Evolutionary conservation across 1,140 invertebrate genomes (phyloP), one percentile per base, ranked within the genome.

Genomic region (Rhopalosiphum padi): DNA sequence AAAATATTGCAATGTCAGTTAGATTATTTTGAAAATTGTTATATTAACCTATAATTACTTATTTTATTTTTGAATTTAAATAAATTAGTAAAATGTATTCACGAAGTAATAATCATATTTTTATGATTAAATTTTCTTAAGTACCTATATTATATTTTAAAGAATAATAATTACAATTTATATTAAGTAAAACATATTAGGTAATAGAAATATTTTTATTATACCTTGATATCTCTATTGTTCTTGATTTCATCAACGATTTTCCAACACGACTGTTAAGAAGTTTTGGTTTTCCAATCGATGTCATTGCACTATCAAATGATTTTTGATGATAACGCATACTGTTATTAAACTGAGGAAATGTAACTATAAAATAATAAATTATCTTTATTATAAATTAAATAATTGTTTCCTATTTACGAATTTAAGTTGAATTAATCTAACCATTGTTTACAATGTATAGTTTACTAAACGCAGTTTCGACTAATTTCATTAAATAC

Each of bases 301-400:
- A 86, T 85, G 85, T 15, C 21, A 93, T 43, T n/a, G 77, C 91
- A 9, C 91, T 93, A 43, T 93, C 91, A 85, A 93, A 93, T 53
- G 91, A 93, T 55, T 93, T 93, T 85, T 93, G 91, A 86, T 93
- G 48, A 55, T 86, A 93, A 53, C 82, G 91, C n/a, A 93, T 86
- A 55, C 55, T 93, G 23, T 55, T 35, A 43, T 53, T 86, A 25
- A 93, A 93, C 30, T 93, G 91, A 93, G 91, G 91, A 55, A 93
- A 93, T 15, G 91, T 93, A 51, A 93, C 91, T 93, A 46, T 25
- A 90, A 90, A 60, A 90, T 68, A 68, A 90, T 43, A 68, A 68
- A 90, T n/a, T 43, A 90, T 43, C 23, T 43, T 77, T 18, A 77
- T 77, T 77, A 77, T n/a, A 77, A n/a, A 68, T 68, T 8, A n/a